These are phyloP conservation scores for Tenebrosternarchus preto DNA, from an alignment of 2,113 vertebrate genomes.

Conservation along the genomic window DNA sequence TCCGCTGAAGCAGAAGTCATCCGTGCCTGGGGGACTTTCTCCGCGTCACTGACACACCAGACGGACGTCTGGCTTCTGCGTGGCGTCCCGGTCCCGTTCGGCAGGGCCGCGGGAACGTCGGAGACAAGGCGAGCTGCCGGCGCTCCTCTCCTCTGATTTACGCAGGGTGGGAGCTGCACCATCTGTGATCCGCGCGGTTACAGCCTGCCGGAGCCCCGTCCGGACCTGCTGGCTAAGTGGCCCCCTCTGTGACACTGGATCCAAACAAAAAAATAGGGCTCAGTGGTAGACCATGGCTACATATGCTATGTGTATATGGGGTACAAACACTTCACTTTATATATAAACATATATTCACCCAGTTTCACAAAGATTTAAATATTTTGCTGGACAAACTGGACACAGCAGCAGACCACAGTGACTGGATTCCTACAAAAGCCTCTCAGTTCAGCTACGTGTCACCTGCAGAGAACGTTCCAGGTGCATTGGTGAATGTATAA, in stretches of 20 bases:
- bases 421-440: slow-evolving; percentile 26
- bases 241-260: slow-evolving; percentile 31
- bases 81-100: neutral
- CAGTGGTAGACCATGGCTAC: slow-evolving; percentile 46
- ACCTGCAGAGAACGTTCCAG: slow-evolving; percentile 11
- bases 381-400: slow-evolving; percentile 21
- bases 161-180: slow-evolving; percentile 11
- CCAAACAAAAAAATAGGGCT: slow-evolving; percentile 60
- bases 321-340: slow-evolving; percentile 25
- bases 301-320: neutral
- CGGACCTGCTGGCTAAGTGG: slow-evolving; percentile 23
- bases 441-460: slow-evolving; percentile 27
- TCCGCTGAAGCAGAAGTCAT: slow-evolving; percentile 22
- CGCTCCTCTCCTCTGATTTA: slow-evolving; percentile 19
- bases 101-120: slow-evolving; percentile 8
- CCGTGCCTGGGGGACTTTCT: slow-evolving; percentile 38
- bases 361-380: neutral
- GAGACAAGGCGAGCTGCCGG: neutral
- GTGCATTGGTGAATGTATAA: slow-evolving; percentile 29
- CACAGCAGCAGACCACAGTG: slow-evolving; percentile 8
- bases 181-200: slow-evolving; percentile 40
- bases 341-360: slow-evolving; percentile 9
- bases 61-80: slow-evolving; percentile 34
- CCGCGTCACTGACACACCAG: slow-evolving; percentile 44
- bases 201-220: slow-evolving; percentile 1